These are phyloP conservation scores for Drosophila ironensis DNA, from an alignment of 1,140 invertebrate genomes.

Conservation along the genomic window DNA sequence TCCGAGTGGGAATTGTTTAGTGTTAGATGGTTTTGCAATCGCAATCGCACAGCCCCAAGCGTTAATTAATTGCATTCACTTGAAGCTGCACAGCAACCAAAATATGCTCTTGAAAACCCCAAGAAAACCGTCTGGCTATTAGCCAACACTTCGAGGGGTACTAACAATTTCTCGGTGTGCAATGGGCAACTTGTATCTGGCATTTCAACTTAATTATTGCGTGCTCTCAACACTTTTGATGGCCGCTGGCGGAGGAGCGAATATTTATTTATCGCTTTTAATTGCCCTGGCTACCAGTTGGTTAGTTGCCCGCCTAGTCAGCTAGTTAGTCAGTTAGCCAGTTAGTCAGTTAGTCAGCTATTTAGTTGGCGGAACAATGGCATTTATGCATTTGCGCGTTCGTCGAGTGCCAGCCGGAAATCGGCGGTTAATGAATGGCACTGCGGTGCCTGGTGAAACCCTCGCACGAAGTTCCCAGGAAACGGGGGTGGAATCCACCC, in stretches of 20 bases:
- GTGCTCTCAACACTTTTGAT: conserved; percentile 71
- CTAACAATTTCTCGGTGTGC: neutral
- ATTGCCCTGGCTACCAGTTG: conserved; percentile 11
- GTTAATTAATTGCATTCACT: conserved; percentile 67
- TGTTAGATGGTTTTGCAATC: conserved; percentile 45
- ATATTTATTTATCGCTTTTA: conserved; percentile 43
- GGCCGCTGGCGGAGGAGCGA: conserved; percentile 30
- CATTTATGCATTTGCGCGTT: conserved; percentile 47
- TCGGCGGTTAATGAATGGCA: conserved; percentile 37
- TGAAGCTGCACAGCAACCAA: neutral
- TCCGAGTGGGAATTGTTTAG: conserved; percentile 45
- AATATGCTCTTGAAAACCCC: no score
- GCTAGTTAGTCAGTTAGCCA: conserved; percentile 26
- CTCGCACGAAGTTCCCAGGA: neutral
- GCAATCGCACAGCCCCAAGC: conserved; percentile 40
- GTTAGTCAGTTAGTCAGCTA: conserved; percentile 8
- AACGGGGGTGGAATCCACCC: conserved; percentile 19
- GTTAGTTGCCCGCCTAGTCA: conserved; percentile 14
- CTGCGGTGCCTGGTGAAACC: conserved; percentile 5
- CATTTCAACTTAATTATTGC: conserved; percentile 53
- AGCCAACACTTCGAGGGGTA: no score
- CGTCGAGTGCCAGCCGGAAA: conserved; percentile 49
- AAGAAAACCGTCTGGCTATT: no score
- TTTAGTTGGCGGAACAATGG: conserved; percentile 56
- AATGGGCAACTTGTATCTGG: neutral